Percentiles rank a stretch among this genome's conserved stretches.
Conservation (phyloP, 2,797 vertebrate genomes). For the Pantherophis alleghaniensis region DNA sequence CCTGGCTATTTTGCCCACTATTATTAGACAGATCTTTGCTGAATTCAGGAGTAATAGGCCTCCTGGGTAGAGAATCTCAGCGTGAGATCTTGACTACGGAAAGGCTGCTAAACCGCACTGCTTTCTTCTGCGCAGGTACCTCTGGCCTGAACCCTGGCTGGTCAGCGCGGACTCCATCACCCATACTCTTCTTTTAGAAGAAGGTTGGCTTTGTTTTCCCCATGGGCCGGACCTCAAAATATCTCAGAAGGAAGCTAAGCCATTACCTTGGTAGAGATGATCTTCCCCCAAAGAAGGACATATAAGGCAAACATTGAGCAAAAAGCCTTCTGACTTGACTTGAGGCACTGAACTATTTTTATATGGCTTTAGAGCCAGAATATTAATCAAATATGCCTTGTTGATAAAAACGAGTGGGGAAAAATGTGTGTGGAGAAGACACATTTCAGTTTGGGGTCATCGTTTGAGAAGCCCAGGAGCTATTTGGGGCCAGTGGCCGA, state of each 20-base stretch:
- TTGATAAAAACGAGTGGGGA: neutral
- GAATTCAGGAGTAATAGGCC: neutral
- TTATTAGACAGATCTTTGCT: neutral
- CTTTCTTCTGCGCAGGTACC: neutral
- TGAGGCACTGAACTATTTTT: slow-evolving; percentile 43
- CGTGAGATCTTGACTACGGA: neutral
- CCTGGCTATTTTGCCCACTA: neutral
- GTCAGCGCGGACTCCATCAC: too few relatives aligned
- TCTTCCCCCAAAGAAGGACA: slow-evolving; percentile 40
- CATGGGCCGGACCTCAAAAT: slow-evolving; percentile 12
- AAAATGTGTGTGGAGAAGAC: neutral
- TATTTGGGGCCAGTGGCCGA: neutral
- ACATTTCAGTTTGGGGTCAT: neutral
- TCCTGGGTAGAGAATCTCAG: neutral
- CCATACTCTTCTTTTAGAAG: neutral
- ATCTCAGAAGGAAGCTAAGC: neutral
- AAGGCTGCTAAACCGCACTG: too few relatives aligned
- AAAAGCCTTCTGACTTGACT: slow-evolving; percentile 42
- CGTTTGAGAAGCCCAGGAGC: neutral
- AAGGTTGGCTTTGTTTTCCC: neutral
- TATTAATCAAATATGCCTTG: slow-evolving; percentile 8
- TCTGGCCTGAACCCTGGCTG: neutral
- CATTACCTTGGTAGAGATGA: slow-evolving; percentile 1
- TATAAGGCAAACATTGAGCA: slow-evolving; percentile 50
- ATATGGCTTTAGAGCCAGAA: slow-evolving; percentile 21